Evolutionary conservation across 2,797 vertebrate genomes (phyloP).

Genomic region (Champsocephalus esox): DNA sequence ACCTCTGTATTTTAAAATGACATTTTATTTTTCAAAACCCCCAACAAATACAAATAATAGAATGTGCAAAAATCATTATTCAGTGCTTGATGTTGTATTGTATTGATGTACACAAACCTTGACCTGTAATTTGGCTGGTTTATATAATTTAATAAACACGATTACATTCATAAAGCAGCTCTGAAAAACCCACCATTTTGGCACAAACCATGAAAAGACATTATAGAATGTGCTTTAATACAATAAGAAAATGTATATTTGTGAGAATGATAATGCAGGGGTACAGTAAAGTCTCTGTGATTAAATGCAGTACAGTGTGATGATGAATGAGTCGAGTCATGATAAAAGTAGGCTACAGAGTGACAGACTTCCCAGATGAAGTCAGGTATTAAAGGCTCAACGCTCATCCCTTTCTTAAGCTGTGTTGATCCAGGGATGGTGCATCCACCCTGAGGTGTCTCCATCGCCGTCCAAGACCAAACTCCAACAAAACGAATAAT

Average conservation of each 20-base stretch:
- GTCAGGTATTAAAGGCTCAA: slow-evolving; percentile 60
- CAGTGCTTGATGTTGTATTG: slow-evolving; percentile 25
- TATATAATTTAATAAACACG: not conserved
- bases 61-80: not conserved
- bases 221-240: not conserved
- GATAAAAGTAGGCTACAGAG: slow-evolving; percentile 24
- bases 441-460: slow-evolving; percentile 44
- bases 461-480: slow-evolving; percentile 10
- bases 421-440: slow-evolving; percentile 54
- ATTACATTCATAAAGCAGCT: slow-evolving; percentile 50
- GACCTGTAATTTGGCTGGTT: not conserved
- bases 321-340: slow-evolving; percentile 49
- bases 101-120: not conserved
- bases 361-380: slow-evolving; percentile 36
- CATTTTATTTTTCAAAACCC: slow-evolving; percentile 11
- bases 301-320: slow-evolving; percentile 15
- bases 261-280: not conserved
- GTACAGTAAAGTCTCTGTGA: not conserved
- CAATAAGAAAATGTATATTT: not conserved
- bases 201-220: not conserved
- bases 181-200: slow-evolving; percentile 6
- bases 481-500: slow-evolving; percentile 32
- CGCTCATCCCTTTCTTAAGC: slow-evolving; percentile 59
- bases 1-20: not conserved
- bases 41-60: slow-evolving; percentile 3